Evolutionary conservation across 2,888 invertebrate species (phyloP).

Genomic region (Phragmatobia fuliginosa): DNA sequence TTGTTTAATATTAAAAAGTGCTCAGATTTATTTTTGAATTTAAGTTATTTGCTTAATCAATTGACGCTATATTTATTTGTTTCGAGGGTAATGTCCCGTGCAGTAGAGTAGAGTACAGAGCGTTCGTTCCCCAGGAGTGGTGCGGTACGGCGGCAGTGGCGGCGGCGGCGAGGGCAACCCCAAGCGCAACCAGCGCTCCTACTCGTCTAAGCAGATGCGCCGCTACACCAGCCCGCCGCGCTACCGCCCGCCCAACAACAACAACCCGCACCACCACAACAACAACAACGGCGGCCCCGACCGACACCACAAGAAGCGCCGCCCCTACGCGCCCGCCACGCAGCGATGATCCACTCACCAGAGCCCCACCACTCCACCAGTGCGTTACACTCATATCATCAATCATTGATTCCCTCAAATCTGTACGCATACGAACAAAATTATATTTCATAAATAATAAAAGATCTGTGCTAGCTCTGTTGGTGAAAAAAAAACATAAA

Average conservation of each 20-base stretch:
- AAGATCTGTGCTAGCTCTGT: not conserved
- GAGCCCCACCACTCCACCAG: not conserved
- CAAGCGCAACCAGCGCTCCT: slow-evolving; percentile 56
- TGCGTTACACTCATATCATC: too few relatives aligned
- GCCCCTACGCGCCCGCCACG: slow-evolving; percentile 64
- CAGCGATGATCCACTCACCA: slow-evolving; percentile 59
- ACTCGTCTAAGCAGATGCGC: slow-evolving; percentile 64
- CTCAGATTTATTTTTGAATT: not conserved
- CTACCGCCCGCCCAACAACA: slow-evolving; percentile 12
- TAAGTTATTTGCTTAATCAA: not conserved
- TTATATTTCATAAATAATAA: too few relatives aligned
- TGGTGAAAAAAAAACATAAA: not conserved
- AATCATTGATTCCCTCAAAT: too few relatives aligned
- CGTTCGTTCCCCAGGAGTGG: slow-evolving; percentile 63
- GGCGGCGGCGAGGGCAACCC: slow-evolving; percentile 38
- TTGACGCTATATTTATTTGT: not conserved
- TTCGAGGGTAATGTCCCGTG: too few relatives aligned
- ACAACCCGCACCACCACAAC: slow-evolving; percentile 14
- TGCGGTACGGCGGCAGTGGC: slow-evolving; percentile 63
- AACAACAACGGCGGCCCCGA: slow-evolving; percentile 16
- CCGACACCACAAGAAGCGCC: slow-evolving; percentile 66
- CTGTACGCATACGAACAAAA: too few relatives aligned
- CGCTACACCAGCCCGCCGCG: slow-evolving; percentile 55
- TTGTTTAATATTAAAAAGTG: not conserved
- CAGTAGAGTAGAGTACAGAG: too few relatives aligned